Percentiles rank a stretch among this genome's conserved stretches.
These are phyloP conservation scores for Drosophila micromelanica DNA, from an alignment of 1,140 invertebrate genomes.

Conservation along the genomic window DNA sequence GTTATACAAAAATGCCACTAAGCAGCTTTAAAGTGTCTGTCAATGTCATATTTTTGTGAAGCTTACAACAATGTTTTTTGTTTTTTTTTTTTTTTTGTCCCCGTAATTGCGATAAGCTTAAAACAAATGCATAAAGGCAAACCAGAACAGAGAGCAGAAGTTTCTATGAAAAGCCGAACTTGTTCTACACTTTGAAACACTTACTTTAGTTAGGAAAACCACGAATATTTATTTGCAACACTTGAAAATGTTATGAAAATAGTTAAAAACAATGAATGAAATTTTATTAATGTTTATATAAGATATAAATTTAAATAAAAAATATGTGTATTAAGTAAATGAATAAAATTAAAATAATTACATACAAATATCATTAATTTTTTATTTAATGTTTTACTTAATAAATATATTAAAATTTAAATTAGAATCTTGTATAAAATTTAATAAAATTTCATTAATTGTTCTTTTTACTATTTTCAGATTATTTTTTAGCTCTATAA, in stretches of 20 bases:
- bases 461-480: no score
- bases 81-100: slow-evolving; percentile 54
- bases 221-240: no score
- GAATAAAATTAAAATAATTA: not conserved
- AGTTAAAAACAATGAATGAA: no score
- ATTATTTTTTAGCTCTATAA: not conserved
- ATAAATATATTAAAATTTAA: no score
- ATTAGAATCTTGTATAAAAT: no score
- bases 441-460: no score
- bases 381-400: no score
- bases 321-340: not conserved
- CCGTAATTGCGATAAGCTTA: slow-evolving; percentile 65
- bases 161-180: not conserved
- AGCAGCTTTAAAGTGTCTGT: slow-evolving; percentile 80
- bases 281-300: no score
- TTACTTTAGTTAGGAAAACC: no score
- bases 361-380: no score
- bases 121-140: slow-evolving; percentile 62
- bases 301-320: no score
- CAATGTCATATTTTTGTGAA: slow-evolving; percentile 75
- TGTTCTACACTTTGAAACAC: not conserved
- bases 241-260: no score
- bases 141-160: slow-evolving; percentile 13
- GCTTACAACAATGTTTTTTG: slow-evolving; percentile 63
- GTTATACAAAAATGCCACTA: slow-evolving; percentile 59